A percentile compares a stretch with the other conserved stretches of the same genome.
Evolutionary conservation across 2,113 vertebrate genomes (phyloP).

Genomic region (Baryphthengus martii): DNA sequence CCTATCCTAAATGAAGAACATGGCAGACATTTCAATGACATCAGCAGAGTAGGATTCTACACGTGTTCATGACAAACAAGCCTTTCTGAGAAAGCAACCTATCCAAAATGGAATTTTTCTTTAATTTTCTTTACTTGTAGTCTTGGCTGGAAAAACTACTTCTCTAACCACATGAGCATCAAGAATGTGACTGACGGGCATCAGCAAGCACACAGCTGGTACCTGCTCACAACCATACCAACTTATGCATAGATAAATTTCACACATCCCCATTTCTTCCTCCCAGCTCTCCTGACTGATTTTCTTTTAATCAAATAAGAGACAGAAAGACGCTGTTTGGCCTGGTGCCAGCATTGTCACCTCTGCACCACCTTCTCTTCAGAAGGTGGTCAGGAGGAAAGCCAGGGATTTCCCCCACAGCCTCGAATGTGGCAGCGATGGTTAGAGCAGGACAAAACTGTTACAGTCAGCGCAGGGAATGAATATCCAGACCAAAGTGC

Average conservation of each 20-base stretch:
- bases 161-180: neutral
- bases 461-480: neutral
- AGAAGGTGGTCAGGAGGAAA: neutral
- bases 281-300: neutral
- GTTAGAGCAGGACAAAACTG: neutral
- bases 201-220: neutral
- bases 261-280: neutral
- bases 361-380: neutral
- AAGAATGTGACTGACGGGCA: fast-evolving
- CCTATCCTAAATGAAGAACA: neutral
- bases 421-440: fast-evolving
- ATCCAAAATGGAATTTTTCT: neutral
- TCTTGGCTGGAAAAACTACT: neutral
- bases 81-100: neutral
- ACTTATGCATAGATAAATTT: fast-evolving
- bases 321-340: neutral
- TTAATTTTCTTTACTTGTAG: neutral
- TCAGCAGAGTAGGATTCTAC: neutral
- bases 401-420: neutral
- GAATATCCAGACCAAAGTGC: fast-evolving
- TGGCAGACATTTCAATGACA: neutral
- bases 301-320: neutral
- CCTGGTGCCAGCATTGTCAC: fast-evolving
- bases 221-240: neutral
- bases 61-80: neutral